phyloP scores from a whole-genome alignment of 2,888 invertebrate species.

The Temnothorax rugatulus region DNA sequence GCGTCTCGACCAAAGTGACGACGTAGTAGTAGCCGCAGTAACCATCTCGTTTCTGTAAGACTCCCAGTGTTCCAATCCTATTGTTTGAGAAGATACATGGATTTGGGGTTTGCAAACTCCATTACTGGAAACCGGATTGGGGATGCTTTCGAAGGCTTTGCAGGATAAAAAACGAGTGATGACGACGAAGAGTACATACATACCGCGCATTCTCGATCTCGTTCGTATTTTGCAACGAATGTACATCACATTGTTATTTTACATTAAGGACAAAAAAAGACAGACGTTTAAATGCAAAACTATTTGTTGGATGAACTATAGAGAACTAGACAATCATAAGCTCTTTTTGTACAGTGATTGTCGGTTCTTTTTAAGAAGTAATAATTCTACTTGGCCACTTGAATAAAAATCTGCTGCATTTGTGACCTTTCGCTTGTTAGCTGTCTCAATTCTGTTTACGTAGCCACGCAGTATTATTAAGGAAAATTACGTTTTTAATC shows the following conservation, averaged over 20 bases:
- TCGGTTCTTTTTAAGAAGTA: neutral
- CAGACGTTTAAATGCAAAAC: neutral
- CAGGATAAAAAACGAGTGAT: neutral
- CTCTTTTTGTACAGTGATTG: neutral
- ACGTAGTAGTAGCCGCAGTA: slow-evolving; percentile 6
- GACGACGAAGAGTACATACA: neutral
- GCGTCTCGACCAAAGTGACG: slow-evolving; percentile 22
- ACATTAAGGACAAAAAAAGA: neutral
- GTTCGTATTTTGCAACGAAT: neutral
- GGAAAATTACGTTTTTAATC: slow-evolving; percentile 53
- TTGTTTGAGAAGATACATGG: slow-evolving; percentile 50
- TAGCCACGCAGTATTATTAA: slow-evolving; percentile 39
- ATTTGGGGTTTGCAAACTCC: slow-evolving; percentile 46
- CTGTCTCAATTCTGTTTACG: neutral
- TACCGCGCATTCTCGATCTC: neutral
- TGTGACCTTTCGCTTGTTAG: neutral
- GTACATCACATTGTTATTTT: neutral
- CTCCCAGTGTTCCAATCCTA: slow-evolving; percentile 51
- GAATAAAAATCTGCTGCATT: neutral
- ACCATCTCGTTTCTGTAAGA: slow-evolving; percentile 30
- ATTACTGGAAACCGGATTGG: slow-evolving; percentile 46
- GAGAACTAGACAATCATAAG: neutral
- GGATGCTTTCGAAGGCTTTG: slow-evolving; percentile 24
- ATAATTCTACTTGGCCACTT: neutral
- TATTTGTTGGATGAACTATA: neutral